Percentiles rank a stretch among this genome's conserved stretches.
These are phyloP conservation scores for Pachypsylla venusta DNA, from an alignment of 1,140 invertebrate genomes.

Conservation along the genomic window DNA sequence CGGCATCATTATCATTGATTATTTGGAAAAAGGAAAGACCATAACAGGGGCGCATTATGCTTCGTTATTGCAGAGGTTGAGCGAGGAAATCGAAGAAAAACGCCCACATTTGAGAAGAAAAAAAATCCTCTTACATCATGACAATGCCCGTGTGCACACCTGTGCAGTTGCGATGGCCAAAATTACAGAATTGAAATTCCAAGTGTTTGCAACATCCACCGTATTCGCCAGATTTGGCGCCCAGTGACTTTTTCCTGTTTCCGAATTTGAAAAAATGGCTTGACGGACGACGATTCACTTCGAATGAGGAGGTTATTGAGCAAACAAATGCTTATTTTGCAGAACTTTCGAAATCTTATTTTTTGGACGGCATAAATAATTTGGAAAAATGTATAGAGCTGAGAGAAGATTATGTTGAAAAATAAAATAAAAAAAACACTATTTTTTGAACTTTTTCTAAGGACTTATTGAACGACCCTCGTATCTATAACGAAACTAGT, in stretches of 20 bases:
- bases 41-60: slow-evolving; percentile 22
- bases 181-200: slow-evolving; percentile 24
- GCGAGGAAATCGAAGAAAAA: slow-evolving; percentile 20
- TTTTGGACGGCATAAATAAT: too few species aligned
- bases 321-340: slow-evolving; percentile 7
- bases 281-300: slow-evolving; percentile 25
- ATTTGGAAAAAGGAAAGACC: slow-evolving; percentile 20
- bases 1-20: slow-evolving; percentile 21
- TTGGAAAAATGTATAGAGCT: slow-evolving; percentile 14
- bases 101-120: slow-evolving; percentile 26
- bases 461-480: too few species aligned
- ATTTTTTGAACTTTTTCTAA: too few species aligned
- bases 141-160: slow-evolving; percentile 18
- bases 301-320: slow-evolving; percentile 20
- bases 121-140: slow-evolving; percentile 15
- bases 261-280: slow-evolving; percentile 28
- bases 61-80: slow-evolving; percentile 20
- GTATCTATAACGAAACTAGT: too few species aligned
- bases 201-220: slow-evolving; percentile 26
- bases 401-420: slow-evolving; percentile 15
- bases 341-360: too few species aligned
- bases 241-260: slow-evolving; percentile 30
- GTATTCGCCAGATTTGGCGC: slow-evolving; percentile 28
- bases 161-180: slow-evolving; percentile 10
- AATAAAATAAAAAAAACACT: too few species aligned